Conservation (phyloP, 2,113 vertebrate species). For the Xyliphius kryptos region DNA sequence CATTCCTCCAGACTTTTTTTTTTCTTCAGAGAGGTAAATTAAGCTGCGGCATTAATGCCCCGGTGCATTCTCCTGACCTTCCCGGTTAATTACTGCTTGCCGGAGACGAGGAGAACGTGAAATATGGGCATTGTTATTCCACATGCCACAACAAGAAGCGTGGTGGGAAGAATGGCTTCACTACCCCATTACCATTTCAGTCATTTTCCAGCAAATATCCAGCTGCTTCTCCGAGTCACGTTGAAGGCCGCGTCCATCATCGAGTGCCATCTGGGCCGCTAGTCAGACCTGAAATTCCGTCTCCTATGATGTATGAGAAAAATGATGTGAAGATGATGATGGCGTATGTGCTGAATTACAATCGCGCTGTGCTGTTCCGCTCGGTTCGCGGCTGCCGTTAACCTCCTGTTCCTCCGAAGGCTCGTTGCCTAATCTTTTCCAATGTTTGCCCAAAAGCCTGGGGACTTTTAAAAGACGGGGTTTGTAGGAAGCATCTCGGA, state of each 20-base stretch:
- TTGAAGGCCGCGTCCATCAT: slow-evolving; percentile 18
- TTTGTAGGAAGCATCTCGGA: too few species aligned
- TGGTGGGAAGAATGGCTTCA: neutral
- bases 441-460: too few species aligned
- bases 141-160: neutral
- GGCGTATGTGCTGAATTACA: too few species aligned
- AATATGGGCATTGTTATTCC: slow-evolving; percentile 6
- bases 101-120: slow-evolving; percentile 1
- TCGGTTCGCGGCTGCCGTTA: too few species aligned
- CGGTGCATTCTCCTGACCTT: neutral
- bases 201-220: slow-evolving; percentile 16
- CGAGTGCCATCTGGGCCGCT: neutral
- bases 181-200: neutral
- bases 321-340: slow-evolving; percentile 10
- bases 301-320: slow-evolving; percentile 6
- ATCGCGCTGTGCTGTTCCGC: too few species aligned
- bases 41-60: slow-evolving; percentile 1
- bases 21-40: neutral
- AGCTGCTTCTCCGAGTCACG: neutral
- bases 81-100: slow-evolving; percentile 10
- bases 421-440: too few species aligned
- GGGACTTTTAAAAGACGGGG: too few species aligned
- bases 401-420: too few species aligned
- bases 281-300: neutral
- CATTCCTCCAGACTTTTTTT: neutral